Conservation (phyloP, 2,888 invertebrate species). For the Homarus gammarus region DNA sequence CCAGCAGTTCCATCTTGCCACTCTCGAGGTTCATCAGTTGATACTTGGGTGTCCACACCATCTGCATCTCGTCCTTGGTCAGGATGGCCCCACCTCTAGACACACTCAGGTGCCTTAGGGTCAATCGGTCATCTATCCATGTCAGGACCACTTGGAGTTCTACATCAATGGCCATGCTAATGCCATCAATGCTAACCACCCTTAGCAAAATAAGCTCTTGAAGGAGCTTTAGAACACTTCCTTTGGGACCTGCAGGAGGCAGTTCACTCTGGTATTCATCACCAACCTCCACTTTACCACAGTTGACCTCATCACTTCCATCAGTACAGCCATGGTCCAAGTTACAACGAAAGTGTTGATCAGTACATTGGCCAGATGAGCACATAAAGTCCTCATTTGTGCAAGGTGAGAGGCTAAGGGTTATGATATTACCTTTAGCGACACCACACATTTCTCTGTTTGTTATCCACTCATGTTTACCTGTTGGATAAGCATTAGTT, state of each 20-base stretch:
- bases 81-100: neutral
- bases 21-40: neutral
- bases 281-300: neutral
- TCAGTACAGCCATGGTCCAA: neutral
- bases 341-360: neutral
- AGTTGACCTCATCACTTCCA: neutral
- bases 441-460: neutral
- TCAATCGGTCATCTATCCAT: neutral
- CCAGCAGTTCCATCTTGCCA: neutral
- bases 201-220: neutral
- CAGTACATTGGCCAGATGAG: neutral
- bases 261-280: neutral
- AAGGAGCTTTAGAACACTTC: neutral
- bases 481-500: conserved; percentile 20
- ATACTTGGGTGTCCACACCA: neutral
- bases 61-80: too few species aligned
- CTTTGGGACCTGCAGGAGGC: neutral
- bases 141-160: neutral
- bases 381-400: too few species aligned
- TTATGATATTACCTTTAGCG: neutral
- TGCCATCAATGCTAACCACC: neutral
- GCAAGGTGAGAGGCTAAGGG: conserved; percentile 1
- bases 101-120: neutral
- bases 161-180: neutral
- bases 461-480: neutral